Percentiles rank a stretch among this genome's conserved stretches.
Evolutionary conservation across 2,888 invertebrate species (phyloP).

Genomic region (Drosophila setosimentum): DNA sequence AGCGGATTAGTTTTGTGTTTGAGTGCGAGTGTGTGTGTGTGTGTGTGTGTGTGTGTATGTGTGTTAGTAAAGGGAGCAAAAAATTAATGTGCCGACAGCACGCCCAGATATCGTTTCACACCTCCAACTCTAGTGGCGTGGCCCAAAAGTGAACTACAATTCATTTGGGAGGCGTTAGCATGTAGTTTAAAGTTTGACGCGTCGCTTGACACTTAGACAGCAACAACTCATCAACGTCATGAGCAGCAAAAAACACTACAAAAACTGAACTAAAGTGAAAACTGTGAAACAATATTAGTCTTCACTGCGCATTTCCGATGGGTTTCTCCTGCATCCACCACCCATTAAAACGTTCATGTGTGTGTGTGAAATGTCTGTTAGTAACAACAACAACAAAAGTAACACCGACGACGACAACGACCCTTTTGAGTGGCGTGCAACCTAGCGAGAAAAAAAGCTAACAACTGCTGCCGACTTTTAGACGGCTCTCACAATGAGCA

Average conservation of each 20-base stretch:
- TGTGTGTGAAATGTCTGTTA: constrained; percentile 43
- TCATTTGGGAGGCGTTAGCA: constrained; percentile 74
- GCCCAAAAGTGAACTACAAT: constrained; percentile 56
- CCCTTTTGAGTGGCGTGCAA: constrained; percentile 35
- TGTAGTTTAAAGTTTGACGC: constrained; percentile 81
- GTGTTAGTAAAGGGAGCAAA: constrained; percentile 8
- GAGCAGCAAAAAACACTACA: constrained; percentile 49
- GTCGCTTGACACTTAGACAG: constrained; percentile 80
- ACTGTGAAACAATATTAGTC: constrained; percentile 75
- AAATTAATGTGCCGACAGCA: constrained; percentile 75
- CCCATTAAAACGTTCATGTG: not conserved
- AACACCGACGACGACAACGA: constrained; percentile 14
- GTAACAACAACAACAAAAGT: constrained; percentile 33
- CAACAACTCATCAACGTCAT: constrained; percentile 81
- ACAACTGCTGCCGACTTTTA: constrained; percentile 35
- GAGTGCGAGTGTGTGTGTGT: not conserved
- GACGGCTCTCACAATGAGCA: constrained; percentile 20
- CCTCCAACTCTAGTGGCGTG: not conserved
- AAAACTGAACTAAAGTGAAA: constrained; percentile 56
- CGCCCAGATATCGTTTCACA: constrained; percentile 29
- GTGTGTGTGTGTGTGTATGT: not conserved
- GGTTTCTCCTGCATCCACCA: constrained; percentile 30
- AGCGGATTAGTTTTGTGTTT: constrained; percentile 64
- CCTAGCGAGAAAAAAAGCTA: constrained; percentile 17
- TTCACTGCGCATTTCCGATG: constrained; percentile 31